These are phyloP conservation scores for Tachyglossus aculeatus DNA, from an alignment of 2,797 vertebrate species.

Conservation along the genomic window DNA sequence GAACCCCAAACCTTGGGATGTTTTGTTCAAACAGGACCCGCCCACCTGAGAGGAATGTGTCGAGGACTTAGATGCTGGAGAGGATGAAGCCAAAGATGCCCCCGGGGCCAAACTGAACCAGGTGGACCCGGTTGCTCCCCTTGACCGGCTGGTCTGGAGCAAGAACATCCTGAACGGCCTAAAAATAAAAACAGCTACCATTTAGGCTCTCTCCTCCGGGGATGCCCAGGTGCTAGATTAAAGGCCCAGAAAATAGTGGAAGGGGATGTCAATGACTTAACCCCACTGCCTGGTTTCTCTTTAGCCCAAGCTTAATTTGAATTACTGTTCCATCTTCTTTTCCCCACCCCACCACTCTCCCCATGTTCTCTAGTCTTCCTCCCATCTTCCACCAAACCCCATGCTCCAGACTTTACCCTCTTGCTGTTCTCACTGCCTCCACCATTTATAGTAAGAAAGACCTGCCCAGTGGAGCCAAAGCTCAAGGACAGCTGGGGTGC, in stretches of 20 bases:
- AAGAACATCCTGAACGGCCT: constrained; percentile 81
- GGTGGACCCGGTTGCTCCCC: constrained; percentile 76
- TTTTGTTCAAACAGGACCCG: too few relatives aligned
- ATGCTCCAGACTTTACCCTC: constrained; percentile 36
- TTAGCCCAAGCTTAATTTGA: neutral
- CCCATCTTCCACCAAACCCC: too few relatives aligned
- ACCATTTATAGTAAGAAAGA: constrained; percentile 75
- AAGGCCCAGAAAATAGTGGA: too few relatives aligned
- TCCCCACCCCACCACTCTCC: fast-evolving
- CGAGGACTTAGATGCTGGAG: constrained; percentile 72
- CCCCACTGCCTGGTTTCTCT: neutral
- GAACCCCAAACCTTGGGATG: too few relatives aligned
- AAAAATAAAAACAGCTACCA: constrained; percentile 5
- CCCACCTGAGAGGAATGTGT: constrained; percentile 82
- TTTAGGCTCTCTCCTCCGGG: too few relatives aligned
- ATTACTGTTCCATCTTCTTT: neutral
- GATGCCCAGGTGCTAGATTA: too few relatives aligned
- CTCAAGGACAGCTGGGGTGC: constrained; percentile 79
- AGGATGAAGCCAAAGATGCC: constrained; percentile 88
- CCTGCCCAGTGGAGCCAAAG: constrained; percentile 71
- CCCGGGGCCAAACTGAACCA: constrained; percentile 87
- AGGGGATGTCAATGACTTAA: too few relatives aligned
- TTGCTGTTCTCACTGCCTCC: constrained; percentile 64
- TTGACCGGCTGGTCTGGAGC: constrained; percentile 83
- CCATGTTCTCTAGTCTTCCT: neutral